Evolutionary conservation across 2,113 vertebrate species (phyloP).

Genomic region (Prionailurus bengalensis): DNA sequence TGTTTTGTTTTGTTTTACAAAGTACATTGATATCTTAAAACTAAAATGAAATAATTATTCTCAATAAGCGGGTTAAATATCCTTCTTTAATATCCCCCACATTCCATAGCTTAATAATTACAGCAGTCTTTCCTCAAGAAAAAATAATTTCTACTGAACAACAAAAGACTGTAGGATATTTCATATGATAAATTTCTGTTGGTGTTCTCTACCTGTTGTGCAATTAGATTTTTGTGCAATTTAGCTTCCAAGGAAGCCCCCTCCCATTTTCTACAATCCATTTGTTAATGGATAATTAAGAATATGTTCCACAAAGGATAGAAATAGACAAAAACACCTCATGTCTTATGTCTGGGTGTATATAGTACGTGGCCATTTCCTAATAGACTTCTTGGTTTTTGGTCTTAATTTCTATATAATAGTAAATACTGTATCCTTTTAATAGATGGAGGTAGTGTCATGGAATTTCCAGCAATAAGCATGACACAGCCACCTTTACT

Average conservation of each 20-base stretch:
- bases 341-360: background rate
- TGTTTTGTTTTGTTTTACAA: background rate
- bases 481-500: background rate
- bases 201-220: background rate
- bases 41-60: conserved; percentile 1
- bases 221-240: background rate
- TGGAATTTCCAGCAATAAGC: background rate
- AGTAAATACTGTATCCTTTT: background rate
- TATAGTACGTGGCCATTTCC: background rate
- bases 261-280: background rate
- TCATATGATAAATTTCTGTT: background rate
- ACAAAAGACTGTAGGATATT: background rate
- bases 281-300: background rate
- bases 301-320: background rate
- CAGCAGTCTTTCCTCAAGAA: background rate
- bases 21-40: background rate
- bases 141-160: background rate
- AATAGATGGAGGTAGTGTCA: background rate
- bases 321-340: background rate
- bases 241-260: background rate
- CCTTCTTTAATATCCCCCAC: background rate
- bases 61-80: background rate
- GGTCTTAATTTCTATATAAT: background rate
- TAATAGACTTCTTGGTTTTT: background rate
- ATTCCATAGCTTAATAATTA: background rate